These are phyloP conservation scores for Diplogasteroides magnus DNA, from an alignment of 1,140 invertebrate species.

Conservation along the genomic window DNA sequence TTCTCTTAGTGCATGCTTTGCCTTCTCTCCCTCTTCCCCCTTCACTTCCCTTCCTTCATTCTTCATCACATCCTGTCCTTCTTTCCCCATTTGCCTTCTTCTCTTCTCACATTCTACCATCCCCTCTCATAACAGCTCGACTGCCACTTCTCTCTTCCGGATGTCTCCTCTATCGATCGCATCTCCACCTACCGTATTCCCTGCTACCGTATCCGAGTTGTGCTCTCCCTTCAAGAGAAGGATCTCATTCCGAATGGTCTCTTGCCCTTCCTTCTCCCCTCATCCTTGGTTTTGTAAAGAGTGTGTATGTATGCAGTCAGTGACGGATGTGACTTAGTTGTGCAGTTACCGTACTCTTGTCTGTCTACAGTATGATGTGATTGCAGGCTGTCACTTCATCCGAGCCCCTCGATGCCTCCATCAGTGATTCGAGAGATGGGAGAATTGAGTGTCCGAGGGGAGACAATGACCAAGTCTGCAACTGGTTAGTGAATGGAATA, in stretches of 20 bases:
- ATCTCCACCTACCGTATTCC: not conserved
- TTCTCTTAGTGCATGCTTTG: too few species aligned
- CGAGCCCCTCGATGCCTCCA: conserved; percentile 51
- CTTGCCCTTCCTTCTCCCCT: not conserved
- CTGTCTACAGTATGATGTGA: not conserved
- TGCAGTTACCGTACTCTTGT: not conserved
- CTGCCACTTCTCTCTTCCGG: too few species aligned
- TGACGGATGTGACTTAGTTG: not conserved
- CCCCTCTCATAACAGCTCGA: too few species aligned
- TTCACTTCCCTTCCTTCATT: not conserved
- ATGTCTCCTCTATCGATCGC: too few species aligned
- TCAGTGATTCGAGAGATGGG: conserved; percentile 36
- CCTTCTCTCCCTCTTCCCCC: not conserved
- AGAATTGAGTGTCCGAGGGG: conserved; percentile 19
- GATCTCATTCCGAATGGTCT: conserved; percentile 27
- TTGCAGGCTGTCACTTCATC: conserved; percentile 37
- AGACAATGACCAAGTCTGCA: conserved; percentile 14
- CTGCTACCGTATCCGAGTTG: not conserved
- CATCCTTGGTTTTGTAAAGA: not conserved
- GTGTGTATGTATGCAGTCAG: not conserved
- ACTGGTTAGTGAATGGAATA: not conserved
- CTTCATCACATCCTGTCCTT: not conserved
- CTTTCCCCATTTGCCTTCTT: not conserved
- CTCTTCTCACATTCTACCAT: too few species aligned
- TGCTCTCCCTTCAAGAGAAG: conserved; percentile 19